phyloP scores from a whole-genome alignment of 2,113 vertebrate genomes.

The Fulica atra region DNA sequence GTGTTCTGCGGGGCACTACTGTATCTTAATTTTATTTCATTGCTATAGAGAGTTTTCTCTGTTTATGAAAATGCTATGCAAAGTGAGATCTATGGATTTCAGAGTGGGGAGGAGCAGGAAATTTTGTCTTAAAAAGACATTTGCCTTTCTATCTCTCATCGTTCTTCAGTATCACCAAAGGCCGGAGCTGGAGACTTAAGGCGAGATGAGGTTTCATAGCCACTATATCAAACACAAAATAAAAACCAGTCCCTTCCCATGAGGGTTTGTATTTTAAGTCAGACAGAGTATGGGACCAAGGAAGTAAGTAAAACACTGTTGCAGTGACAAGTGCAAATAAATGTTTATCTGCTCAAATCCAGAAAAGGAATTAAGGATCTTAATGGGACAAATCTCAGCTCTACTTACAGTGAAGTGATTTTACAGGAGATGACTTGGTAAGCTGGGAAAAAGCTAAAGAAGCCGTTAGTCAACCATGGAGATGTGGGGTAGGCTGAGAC shows the following conservation, averaged over 20 bases:
- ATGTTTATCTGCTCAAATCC: not conserved
- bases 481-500: not conserved
- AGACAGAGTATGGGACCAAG: not conserved
- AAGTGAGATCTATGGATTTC: constrained; percentile 64
- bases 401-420: not conserved
- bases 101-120: constrained; percentile 30
- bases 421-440: not conserved
- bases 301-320: not conserved
- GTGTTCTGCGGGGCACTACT: constrained; percentile 66
- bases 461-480: not conserved
- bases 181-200: not conserved
- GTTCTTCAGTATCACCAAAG: not conserved
- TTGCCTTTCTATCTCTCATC: constrained; percentile 15
- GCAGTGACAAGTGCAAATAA: not conserved
- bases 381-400: not conserved
- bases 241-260: not conserved
- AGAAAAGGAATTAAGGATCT: not conserved
- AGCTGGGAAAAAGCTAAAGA: not conserved
- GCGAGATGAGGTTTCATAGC: not conserved
- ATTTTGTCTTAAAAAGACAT: constrained; percentile 37
- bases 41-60: constrained; percentile 63
- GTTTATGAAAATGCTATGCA: constrained; percentile 77
- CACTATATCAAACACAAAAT: not conserved
- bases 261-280: not conserved
- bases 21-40: constrained; percentile 74